Evolutionary conservation across 2,113 vertebrate species (phyloP).

Genomic region (Gasterosteus aculeatus): DNA sequence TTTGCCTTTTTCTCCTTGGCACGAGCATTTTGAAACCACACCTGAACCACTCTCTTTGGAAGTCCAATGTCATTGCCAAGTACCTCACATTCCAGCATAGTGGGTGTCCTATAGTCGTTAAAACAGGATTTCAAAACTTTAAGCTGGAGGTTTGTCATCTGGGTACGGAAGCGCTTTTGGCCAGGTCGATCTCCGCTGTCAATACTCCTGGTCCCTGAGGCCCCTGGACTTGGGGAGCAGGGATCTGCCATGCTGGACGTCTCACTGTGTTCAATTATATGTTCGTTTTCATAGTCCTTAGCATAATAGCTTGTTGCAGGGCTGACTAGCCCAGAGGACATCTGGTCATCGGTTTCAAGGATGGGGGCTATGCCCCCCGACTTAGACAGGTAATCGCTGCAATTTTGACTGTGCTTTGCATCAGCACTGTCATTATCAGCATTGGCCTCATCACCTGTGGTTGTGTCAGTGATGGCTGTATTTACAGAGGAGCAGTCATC

Average conservation of each 20-base stretch:
- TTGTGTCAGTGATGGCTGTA: conserved; percentile 98
- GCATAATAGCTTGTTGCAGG: conserved; percentile 95
- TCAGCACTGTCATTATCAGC: conserved; percentile 95
- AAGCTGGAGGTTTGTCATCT: conserved; percentile 99
- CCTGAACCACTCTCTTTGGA: conserved; percentile 99
- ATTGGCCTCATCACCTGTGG: conserved; percentile 97
- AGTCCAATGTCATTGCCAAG: conserved; percentile 99
- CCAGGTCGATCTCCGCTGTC: conserved; percentile 94
- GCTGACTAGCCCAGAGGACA: conserved; percentile 97
- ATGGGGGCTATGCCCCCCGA: conserved; percentile 87
- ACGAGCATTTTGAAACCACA: conserved; percentile 99
- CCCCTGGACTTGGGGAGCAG: conserved; percentile 95
- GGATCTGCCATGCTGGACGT: conserved; percentile 98
- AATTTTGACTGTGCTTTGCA: conserved; percentile 88
- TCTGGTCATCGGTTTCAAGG: conserved; percentile 94
- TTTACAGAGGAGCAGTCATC: conserved; percentile 99
- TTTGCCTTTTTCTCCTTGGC: conserved; percentile 99
- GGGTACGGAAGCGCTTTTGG: conserved; percentile 98
- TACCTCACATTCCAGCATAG: conserved; percentile 99
- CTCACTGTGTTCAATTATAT: conserved; percentile 97
- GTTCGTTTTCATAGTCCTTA: conserved; percentile 97
- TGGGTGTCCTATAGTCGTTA: conserved; percentile 98
- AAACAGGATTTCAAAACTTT: conserved; percentile 99
- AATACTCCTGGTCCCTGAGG: conserved; percentile 90
- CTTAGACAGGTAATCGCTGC: conserved; percentile 91